Conservation (phyloP, 2,888 invertebrate species). For the Drosophila mayaguana region DNA sequence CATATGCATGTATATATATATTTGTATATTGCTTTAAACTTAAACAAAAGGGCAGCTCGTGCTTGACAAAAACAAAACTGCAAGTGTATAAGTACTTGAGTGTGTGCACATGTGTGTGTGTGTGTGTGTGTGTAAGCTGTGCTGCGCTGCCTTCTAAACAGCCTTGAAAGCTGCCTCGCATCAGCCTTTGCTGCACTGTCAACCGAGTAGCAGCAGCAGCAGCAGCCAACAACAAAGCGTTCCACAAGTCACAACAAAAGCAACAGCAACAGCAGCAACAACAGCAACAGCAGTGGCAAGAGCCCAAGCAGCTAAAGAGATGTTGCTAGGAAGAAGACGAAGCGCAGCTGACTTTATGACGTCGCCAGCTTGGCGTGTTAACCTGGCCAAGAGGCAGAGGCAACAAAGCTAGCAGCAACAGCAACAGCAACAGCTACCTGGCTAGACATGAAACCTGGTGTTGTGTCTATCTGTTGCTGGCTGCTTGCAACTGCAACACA, state of each 20-base stretch:
- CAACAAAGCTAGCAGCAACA: constrained; percentile 23
- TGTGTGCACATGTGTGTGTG: constrained; percentile 24
- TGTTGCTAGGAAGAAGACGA: constrained; percentile 54
- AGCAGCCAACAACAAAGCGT: constrained; percentile 57
- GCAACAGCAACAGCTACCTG: constrained; percentile 62
- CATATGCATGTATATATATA: background rate
- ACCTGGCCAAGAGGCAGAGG: constrained; percentile 73
- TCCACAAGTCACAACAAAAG: constrained; percentile 78
- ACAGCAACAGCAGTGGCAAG: background rate
- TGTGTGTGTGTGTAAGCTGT: constrained; percentile 34
- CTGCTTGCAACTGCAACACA: constrained; percentile 69
- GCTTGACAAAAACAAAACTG: constrained; percentile 63
- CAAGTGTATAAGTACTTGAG: constrained; percentile 39
- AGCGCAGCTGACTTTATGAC: constrained; percentile 79
- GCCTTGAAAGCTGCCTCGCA: constrained; percentile 76
- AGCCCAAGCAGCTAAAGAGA: constrained; percentile 33
- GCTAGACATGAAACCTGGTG: constrained; percentile 71
- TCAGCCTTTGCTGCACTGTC: constrained; percentile 66
- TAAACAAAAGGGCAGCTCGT: constrained; percentile 69
- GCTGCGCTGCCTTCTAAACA: constrained; percentile 74
- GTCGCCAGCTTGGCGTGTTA: constrained; percentile 79
- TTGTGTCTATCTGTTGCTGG: constrained; percentile 69
- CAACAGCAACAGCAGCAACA: constrained; percentile 28
- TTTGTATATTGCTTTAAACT: constrained; percentile 46
- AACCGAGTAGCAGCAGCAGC: constrained; percentile 58